Evolutionary conservation across 2,113 vertebrate genomes (phyloP), one percentile per base, ranked within the genome.

Genomic region (Lampris megalopsis): DNA sequence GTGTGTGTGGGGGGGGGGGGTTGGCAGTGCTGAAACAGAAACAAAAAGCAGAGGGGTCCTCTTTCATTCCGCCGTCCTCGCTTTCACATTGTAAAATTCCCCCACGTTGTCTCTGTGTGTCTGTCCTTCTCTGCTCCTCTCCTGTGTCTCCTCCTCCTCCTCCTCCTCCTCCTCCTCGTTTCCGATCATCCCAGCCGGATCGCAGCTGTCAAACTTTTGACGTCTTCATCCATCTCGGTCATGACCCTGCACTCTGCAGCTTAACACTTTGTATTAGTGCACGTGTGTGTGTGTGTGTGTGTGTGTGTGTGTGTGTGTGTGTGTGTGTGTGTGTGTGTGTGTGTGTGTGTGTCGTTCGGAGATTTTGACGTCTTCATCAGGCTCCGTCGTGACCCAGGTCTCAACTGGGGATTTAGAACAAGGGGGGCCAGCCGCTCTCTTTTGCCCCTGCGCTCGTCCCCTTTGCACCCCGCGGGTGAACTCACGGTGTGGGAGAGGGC

Each of bases 191-290:
- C 83, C 88, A 81, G 83, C 89, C 86, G 86, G 82, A 89, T 85
- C 77, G 57, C 93, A 94, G 94, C 94, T 94, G 93, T 94, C 93
- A 94, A 93, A 93, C 89, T 88, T 93, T 93, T 94, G 94, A 94
- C 90, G 77, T 93, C 93, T 94, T 92, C 91, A 94, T 94, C 92
- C 91, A 74, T 68, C 88, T 83, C 85, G 87, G 88, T 92, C 89
- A 63, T 91, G 92, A 94, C 93, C 93, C 91, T 50, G 81, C 75
- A 79, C 88, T 83, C 66, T 3, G 71, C 47, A 57, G 74, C 84
- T 86, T 73, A 89, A 86, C 84, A 79, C 77, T 63, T 42, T 57
- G 8, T 7, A 8, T 38, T 24, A 59, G 48, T 49, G 63, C 45
- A n/a, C 24, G 40, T 24, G 13, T 66, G 36, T 40, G 47, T 7